A percentile compares a stretch with the other conserved stretches of the same genome.
phyloP scores from a whole-genome alignment of 2,113 vertebrate species.

The Equus quagga region DNA sequence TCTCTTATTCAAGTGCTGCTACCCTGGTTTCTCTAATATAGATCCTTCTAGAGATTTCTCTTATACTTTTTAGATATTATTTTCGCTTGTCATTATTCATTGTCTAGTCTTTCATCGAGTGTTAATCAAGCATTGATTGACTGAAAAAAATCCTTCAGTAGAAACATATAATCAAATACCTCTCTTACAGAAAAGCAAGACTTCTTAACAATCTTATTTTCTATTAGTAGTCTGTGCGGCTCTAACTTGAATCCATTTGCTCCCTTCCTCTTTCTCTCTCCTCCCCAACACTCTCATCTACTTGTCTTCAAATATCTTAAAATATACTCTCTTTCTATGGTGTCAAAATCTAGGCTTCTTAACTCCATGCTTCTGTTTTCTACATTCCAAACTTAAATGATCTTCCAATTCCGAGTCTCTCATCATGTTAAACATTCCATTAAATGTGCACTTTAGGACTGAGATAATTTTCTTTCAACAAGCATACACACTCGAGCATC shows the following conservation, averaged over 20 bases:
- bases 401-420: constrained; percentile 4
- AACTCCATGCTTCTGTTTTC: neutral
- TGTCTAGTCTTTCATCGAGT: neutral
- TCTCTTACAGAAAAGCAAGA: neutral
- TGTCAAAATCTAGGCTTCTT: neutral
- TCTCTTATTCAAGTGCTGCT: neutral
- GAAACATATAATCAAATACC: neutral
- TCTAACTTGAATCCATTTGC: neutral
- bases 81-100: neutral
- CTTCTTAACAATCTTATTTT: neutral
- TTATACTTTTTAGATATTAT: neutral
- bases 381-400: neutral
- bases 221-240: neutral
- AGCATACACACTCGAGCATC: neutral
- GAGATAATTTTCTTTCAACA: neutral
- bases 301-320: neutral
- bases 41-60: neutral
- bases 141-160: neutral
- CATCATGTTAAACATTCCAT: neutral
- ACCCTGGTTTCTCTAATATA: neutral
- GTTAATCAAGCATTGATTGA: neutral
- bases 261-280: neutral
- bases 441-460: neutral
- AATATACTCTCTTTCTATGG: neutral
- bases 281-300: neutral